Base-by-base conservation (phyloP, 2,113 vertebrate species). In the Sula dactylatra region DNA sequence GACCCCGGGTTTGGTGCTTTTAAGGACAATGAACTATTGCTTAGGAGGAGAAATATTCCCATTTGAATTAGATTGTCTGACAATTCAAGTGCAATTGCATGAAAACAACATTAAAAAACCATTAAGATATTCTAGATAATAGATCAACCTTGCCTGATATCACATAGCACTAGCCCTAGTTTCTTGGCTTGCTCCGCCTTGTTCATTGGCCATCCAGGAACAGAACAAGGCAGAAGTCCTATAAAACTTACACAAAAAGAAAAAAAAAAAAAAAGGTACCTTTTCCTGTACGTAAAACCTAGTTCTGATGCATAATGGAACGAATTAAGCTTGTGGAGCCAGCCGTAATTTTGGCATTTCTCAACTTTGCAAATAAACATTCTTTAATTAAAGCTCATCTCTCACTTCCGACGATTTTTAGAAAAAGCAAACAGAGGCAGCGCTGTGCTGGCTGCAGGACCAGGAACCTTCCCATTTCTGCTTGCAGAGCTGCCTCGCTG, bases 271-370 rank as follows among this genome's bases (percentile, higher is more conserved):
- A 12, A n/a, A 29, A 24, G 8, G 5, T 31, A 18, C 4, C 0
- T 88, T 84, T 69, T 13, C 29, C 3, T 7, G 20, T 71, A 16
- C 21, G 49, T 10, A 45, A 92, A 92, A n/a, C 29, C 56, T 6
- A 1, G 8, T 5, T 54, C 61, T 11, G 52, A 27, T 0, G 0
- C 31, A 7, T 6, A 47, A 20, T 0, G 9, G 81, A 72, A 29
- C 15, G 50, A 87, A 54, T 49, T 19, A 9, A 52, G 32, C 42
- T 38, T 2, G 7, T 25, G 66, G 65, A 77, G 61, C 47, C 47
- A 56, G 40, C 40, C 2, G 0, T 2, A 16, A 50, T 74, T 50
- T 18, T 29, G 90, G 32, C 54, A 50, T 67, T 80, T 76, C 77
- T 82, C 34, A 65, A 29, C 32, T 62, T 72, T 21, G 27, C 58